Conservation (phyloP, 2,888 invertebrate species). For the Lycaena phlaeas region DNA sequence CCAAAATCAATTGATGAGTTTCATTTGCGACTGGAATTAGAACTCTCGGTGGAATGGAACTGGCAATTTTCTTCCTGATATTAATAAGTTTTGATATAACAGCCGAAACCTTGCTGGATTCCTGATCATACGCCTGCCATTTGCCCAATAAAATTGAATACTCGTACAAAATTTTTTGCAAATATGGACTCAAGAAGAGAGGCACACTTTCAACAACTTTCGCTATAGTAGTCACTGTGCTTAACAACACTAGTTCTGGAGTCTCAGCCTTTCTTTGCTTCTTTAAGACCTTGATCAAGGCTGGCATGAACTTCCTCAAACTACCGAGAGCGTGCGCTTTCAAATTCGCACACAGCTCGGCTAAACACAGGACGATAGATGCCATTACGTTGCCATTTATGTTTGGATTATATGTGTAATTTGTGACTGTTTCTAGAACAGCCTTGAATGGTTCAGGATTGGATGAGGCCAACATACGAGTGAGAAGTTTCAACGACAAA, state of each 20-base stretch:
- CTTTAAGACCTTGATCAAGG: constrained; percentile 76
- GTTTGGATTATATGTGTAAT: constrained; percentile 66
- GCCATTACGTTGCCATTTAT: constrained; percentile 78
- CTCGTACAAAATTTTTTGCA: constrained; percentile 79
- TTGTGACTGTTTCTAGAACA: constrained; percentile 78
- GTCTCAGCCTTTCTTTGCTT: constrained; percentile 73
- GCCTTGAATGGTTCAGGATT: constrained; percentile 80
- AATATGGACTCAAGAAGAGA: constrained; percentile 88
- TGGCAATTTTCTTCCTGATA: constrained; percentile 79
- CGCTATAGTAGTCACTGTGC: constrained; percentile 83
- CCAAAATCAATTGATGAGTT: constrained; percentile 75
- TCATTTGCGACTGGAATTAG: constrained; percentile 82
- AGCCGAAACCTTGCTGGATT: constrained; percentile 61
- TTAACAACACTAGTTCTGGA: constrained; percentile 76
- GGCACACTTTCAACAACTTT: constrained; percentile 88
- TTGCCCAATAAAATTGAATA: constrained; percentile 73
- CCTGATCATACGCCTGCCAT: constrained; percentile 61
- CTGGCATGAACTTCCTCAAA: constrained; percentile 86
- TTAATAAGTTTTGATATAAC: constrained; percentile 72
- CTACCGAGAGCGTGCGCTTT: constrained; percentile 82
- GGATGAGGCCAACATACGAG: constrained; percentile 78
- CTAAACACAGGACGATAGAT: constrained; percentile 82
- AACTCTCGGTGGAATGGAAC: constrained; percentile 79
- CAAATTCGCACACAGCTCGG: constrained; percentile 83
- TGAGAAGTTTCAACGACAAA: constrained; percentile 86